These are phyloP conservation scores for Troilus luridus DNA, from an alignment of 2,888 invertebrate species.

Conservation along the genomic window DNA sequence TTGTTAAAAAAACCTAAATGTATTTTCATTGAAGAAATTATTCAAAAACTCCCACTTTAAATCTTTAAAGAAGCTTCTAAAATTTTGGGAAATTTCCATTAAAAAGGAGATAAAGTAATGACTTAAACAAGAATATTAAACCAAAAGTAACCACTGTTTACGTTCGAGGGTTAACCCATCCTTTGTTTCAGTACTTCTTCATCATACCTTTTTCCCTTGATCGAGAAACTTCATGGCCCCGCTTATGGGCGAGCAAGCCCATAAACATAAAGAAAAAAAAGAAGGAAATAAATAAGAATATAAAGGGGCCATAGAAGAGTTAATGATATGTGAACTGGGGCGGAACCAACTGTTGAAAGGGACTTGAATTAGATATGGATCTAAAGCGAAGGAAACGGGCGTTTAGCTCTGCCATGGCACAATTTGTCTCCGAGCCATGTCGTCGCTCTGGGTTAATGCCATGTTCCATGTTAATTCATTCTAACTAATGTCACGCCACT, in stretches of 20 bases:
- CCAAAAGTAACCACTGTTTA: not conserved
- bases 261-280: not conserved
- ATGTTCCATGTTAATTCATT: slow-evolving; percentile 2
- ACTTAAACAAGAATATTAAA: not conserved
- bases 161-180: not conserved
- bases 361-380: slow-evolving; percentile 47
- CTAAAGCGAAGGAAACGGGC: slow-evolving; percentile 45
- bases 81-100: too few relatives aligned
- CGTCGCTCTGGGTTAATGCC: not conserved
- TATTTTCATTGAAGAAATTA: too few relatives aligned
- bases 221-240: not conserved
- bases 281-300: slow-evolving; percentile 17
- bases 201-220: not conserved
- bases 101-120: too few relatives aligned
- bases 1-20: too few relatives aligned
- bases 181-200: not conserved
- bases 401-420: slow-evolving; percentile 24
- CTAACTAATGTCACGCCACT: slow-evolving; percentile 38
- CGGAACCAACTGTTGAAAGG: slow-evolving; percentile 43
- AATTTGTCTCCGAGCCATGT: slow-evolving; percentile 32
- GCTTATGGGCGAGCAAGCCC: not conserved
- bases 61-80: too few relatives aligned
- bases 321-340: slow-evolving; percentile 46
- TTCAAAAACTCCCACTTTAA: too few relatives aligned
- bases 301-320: slow-evolving; percentile 4